Conservation (phyloP, 2,113 vertebrate genomes). For the Leptobrachium leishanense region DNA sequence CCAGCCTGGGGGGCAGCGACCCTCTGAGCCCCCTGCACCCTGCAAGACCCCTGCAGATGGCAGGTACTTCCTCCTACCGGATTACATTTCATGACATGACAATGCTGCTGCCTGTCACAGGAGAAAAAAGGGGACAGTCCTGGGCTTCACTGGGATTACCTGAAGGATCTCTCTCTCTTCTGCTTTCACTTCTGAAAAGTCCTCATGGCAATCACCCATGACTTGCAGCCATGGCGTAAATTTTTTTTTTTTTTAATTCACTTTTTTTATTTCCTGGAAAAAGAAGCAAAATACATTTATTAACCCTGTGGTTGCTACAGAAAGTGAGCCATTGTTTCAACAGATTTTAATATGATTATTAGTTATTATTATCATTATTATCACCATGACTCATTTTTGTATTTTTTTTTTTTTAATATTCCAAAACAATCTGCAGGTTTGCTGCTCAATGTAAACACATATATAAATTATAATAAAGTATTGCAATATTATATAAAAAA, state of each 20-base stretch:
- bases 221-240: neutral
- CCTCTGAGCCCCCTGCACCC: conserved; percentile 92
- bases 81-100: conserved; percentile 2
- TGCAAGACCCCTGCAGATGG: conserved; percentile 92
- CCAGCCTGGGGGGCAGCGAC: conserved; percentile 83
- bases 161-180: neutral
- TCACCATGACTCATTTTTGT: too few relatives aligned
- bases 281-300: too few relatives aligned
- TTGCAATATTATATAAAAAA: too few relatives aligned
- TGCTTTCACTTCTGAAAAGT: neutral
- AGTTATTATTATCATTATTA: too few relatives aligned
- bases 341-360: too few relatives aligned
- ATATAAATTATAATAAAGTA: too few relatives aligned
- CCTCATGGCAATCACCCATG: neutral
- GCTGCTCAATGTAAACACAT: too few relatives aligned
- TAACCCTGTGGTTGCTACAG: too few relatives aligned
- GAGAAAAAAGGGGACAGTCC: neutral
- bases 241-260: neutral
- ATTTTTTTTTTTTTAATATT: too few relatives aligned
- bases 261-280: neutral
- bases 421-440: too few relatives aligned
- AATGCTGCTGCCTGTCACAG: conserved; percentile 2
- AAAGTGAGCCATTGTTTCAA: too few relatives aligned
- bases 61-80: conserved; percentile 75
- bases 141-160: neutral